phyloP scores from a whole-genome alignment of 2,888 invertebrate genomes.

The Parnassius mnemosyne region DNA sequence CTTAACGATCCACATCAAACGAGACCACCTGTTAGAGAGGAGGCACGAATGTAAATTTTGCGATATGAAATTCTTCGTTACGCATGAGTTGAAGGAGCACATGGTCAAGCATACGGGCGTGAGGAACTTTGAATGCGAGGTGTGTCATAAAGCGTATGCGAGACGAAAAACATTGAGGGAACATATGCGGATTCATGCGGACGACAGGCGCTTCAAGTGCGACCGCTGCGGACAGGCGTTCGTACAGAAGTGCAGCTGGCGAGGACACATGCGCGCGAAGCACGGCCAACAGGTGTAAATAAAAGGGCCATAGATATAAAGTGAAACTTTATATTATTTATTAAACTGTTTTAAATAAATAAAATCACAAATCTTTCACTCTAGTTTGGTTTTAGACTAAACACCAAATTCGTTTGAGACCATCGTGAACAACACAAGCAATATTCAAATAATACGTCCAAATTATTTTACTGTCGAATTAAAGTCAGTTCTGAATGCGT shows the following conservation, averaged over 20 bases:
- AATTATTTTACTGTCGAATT: no score
- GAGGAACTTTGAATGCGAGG: slow-evolving; percentile 39
- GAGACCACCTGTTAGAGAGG: slow-evolving; percentile 52
- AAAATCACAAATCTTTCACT: not conserved
- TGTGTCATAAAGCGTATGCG: slow-evolving; percentile 40
- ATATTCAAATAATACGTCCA: no score
- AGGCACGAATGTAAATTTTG: slow-evolving; percentile 40
- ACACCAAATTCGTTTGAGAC: no score
- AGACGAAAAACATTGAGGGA: slow-evolving; percentile 36
- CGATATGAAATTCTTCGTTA: slow-evolving; percentile 40
- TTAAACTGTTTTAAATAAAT: slow-evolving; percentile 3
- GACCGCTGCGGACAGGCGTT: slow-evolving; percentile 41
- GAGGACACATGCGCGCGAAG: slow-evolving; percentile 38
- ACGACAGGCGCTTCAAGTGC: slow-evolving; percentile 44
- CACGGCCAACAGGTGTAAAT: slow-evolving; percentile 35
- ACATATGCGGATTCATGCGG: slow-evolving; percentile 49
- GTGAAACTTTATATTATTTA: not conserved
- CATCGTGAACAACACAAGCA: no score
- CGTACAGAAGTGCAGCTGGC: slow-evolving; percentile 46
- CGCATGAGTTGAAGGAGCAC: slow-evolving; percentile 39
- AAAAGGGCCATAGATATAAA: not conserved
- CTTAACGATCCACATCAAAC: slow-evolving; percentile 40
- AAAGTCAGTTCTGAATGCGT: no score
- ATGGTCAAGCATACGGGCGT: slow-evolving; percentile 41
- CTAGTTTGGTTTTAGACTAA: no score